These are phyloP conservation scores for Nudaria mundana DNA, from an alignment of 2,888 invertebrate genomes.

Conservation along the genomic window DNA sequence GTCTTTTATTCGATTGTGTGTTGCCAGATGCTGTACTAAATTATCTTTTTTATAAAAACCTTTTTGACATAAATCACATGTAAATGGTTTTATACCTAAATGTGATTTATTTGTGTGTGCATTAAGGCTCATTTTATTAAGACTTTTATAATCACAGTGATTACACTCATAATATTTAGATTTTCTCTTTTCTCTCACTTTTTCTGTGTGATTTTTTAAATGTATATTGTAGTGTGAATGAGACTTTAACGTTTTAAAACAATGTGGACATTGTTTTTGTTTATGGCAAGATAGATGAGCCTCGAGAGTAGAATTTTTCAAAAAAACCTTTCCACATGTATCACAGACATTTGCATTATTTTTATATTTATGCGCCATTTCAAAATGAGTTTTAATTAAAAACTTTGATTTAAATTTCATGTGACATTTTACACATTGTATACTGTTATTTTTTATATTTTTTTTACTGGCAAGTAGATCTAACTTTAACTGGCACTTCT, in stretches of 20 bases:
- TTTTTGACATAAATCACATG: constrained; percentile 49
- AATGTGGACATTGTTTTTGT: constrained; percentile 43
- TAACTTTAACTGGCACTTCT: constrained; percentile 17
- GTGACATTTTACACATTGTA: constrained; percentile 4
- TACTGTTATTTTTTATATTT: constrained; percentile 5
- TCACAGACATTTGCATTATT: constrained; percentile 39
- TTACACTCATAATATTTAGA: constrained; percentile 37
- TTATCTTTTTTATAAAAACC: constrained; percentile 56
- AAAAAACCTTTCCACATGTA: constrained; percentile 40
- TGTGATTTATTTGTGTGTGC: constrained; percentile 57
- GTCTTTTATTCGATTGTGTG: constrained; percentile 40
- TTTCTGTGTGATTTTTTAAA: constrained; percentile 33
- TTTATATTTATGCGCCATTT: constrained; percentile 17
- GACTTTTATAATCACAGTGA: constrained; percentile 42
- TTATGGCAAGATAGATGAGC: constrained; percentile 38
- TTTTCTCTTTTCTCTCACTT: constrained; percentile 24
- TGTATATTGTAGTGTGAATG: constrained; percentile 43
- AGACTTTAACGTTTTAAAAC: constrained; percentile 44
- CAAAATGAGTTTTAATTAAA: constrained; percentile 25
- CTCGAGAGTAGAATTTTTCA: constrained; percentile 29
- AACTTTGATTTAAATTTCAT: constrained; percentile 29
- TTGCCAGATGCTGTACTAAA: constrained; percentile 44
- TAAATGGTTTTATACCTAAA: constrained; percentile 42
- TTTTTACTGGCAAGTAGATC: constrained; percentile 10
- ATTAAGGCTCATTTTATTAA: constrained; percentile 45